Evolutionary conservation across 2,797 vertebrate genomes (phyloP).

Genomic region (Picus viridis): DNA sequence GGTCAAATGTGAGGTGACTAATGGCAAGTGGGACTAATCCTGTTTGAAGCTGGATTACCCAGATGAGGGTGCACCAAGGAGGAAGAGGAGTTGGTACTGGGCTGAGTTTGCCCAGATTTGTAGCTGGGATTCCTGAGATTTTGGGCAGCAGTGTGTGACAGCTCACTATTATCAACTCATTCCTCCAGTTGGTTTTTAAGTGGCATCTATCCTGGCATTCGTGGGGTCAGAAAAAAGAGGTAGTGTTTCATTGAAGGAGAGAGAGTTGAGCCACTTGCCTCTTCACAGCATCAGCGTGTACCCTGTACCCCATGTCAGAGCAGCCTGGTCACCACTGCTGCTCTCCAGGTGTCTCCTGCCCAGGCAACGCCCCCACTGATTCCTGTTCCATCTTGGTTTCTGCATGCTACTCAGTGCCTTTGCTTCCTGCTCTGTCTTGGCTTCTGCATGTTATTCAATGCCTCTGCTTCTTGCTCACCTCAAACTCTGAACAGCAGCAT

Average conservation of each 20-base stretch:
- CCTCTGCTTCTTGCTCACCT: not conserved
- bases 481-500: not conserved
- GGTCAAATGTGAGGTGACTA: not conserved
- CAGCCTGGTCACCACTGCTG: fast-evolving
- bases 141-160: not conserved
- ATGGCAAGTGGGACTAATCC: not conserved
- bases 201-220: not conserved
- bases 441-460: not conserved
- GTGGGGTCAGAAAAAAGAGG: not conserved
- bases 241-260: not conserved
- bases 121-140: not conserved
- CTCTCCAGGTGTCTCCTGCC: not conserved
- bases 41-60: not conserved
- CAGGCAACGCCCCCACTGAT: not conserved
- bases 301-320: fast-evolving
- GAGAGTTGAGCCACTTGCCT: not conserved
- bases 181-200: fast-evolving
- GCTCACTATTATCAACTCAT: no score
- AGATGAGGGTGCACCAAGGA: not conserved
- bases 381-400: not conserved
- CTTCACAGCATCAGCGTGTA: not conserved
- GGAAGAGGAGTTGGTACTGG: not conserved
- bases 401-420: not conserved
- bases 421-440: not conserved
- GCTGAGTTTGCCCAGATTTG: not conserved